Evolutionary conservation across 2,888 invertebrate species (phyloP), one percentile per base, ranked within the genome.

Genomic region (Chironomus riparius): DNA sequence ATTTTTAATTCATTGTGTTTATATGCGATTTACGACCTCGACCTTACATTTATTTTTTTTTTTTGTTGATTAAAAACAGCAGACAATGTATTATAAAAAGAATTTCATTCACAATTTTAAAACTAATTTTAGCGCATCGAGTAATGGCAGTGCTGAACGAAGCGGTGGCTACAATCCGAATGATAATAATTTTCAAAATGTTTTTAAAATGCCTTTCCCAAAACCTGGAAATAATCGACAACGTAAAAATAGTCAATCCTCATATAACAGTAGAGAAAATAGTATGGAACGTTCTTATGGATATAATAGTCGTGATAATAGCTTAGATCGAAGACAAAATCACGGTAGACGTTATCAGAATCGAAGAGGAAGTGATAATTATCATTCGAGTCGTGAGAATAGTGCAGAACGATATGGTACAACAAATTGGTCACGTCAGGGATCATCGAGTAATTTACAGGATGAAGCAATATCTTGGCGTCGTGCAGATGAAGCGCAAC

Each of bases 261-360:
- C 78, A 24, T 78, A 78, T 38, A 78, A 77, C 4, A 79, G 78
- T 68, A 77, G 77, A 21, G 78, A 78, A 61, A 78, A 78, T 47
- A 71, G 77, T 22, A 61, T 50, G 56, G 78, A 76, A 71, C 78
- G 65, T 21, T 65, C 72, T 2, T 76, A 76, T 62, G 72, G 72
- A 7, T 78, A 68, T 28, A 70, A 76, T 6, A 74, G 77, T 12
- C 77, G 78, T 12, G 77, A 78, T 13, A 77, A 74, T 68, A 77
- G 77, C 47, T 61, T 61, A 12, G 77, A 77, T 73, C 72, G 77
- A 69, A 65, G 73, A 56, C 68, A 73, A n/a, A 72, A 69, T 56
- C 28, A 47, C 3, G 21, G 69, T 3, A 73, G 50, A 21, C 73
- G 68, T 10, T 74, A 77, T 50, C 47, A 50, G 22, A 77, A 70